Evolutionary conservation across 2,113 vertebrate species (phyloP).

Genomic region (Gulo gulo): DNA sequence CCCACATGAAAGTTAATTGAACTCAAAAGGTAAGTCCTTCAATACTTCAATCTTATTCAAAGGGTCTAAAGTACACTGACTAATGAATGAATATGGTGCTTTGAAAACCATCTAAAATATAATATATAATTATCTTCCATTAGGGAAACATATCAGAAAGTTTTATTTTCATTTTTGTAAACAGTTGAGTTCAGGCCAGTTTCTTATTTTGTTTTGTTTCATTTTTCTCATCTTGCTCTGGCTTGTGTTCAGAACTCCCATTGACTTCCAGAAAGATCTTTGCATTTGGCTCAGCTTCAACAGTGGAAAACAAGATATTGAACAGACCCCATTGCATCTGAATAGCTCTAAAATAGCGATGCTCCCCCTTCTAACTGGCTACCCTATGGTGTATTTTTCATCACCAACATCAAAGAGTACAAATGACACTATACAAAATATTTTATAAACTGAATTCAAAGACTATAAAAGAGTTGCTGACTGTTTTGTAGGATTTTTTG

Average conservation of each 20-base stretch:
- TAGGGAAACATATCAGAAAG: conserved; percentile 26
- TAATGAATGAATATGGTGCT: conserved; percentile 14
- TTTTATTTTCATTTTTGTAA: conserved; percentile 54
- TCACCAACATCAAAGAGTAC: not conserved
- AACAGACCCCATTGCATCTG: not conserved
- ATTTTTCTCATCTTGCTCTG: conserved; percentile 36
- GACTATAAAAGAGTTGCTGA: not conserved
- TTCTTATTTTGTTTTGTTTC: conserved; percentile 32
- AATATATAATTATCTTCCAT: conserved; percentile 54
- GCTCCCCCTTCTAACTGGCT: not conserved
- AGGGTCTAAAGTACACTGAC: not conserved
- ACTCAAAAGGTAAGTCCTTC: conserved; percentile 27
- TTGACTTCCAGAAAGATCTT: conserved; percentile 44
- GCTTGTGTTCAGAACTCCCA: conserved; percentile 30
- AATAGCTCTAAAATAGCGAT: conserved; percentile 12
- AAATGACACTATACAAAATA: not conserved
- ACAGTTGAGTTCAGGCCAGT: conserved; percentile 15
- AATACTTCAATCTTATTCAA: not conserved
- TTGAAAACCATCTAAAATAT: conserved; percentile 27
- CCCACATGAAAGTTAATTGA: not conserved
- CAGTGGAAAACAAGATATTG: not conserved
- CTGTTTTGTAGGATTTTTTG: not conserved
- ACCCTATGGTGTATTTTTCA: not conserved
- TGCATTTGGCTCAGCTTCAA: conserved; percentile 45
- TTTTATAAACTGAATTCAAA: not conserved